Conservation (phyloP, 2,113 vertebrate genomes). For the Symphodus melops region DNA sequence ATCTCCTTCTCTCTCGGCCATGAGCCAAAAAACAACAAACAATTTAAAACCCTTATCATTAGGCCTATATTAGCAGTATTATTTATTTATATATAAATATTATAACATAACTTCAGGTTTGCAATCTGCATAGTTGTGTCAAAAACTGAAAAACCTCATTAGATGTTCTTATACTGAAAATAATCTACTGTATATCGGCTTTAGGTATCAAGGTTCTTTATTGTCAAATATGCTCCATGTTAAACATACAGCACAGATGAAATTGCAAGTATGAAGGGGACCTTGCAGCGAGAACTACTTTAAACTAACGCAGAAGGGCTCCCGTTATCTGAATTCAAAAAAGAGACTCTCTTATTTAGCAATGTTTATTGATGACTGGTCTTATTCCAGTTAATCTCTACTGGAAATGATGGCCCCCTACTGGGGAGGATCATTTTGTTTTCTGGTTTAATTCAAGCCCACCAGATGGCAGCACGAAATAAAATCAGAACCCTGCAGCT, state of each 20-base stretch:
- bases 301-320: neutral
- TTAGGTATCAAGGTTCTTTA: no score
- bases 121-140: neutral
- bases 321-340: conserved; percentile 7
- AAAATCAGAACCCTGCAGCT: conserved; percentile 12
- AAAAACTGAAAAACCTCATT: neutral
- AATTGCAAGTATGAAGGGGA: neutral
- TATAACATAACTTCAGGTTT: neutral
- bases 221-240: no score
- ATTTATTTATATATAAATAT: no score
- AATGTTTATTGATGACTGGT: neutral
- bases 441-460: conserved; percentile 36
- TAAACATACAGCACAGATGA: no score
- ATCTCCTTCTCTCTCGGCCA: neutral
- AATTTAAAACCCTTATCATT: no score
- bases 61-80: no score
- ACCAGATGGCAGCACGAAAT: conserved; percentile 74
- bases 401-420: neutral
- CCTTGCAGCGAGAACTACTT: neutral
- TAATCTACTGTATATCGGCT: neutral
- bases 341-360: neutral
- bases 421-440: neutral
- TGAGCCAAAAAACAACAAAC: neutral
- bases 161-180: neutral
- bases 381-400: neutral